Evolutionary conservation across 2,888 invertebrate species (phyloP), one percentile per base, ranked within the genome.

Genomic region (Heliconius aoede): DNA sequence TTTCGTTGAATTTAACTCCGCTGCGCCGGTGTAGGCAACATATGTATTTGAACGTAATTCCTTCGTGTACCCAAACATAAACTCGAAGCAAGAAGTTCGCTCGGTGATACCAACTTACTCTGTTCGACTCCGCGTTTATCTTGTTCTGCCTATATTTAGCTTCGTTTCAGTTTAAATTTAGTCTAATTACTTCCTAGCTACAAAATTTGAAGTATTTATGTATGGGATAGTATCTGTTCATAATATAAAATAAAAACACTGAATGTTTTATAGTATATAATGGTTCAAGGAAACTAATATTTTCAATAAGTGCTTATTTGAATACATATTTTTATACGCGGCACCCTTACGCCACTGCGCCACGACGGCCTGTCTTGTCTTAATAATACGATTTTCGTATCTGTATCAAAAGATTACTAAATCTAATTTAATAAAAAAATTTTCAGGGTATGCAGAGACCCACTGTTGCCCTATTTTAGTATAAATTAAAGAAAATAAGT

Each of bases 1-100:
- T 76, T 78, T 72, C 76, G n/a, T n/a, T n/a, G n/a, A n/a, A 78
- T 78, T 78, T 74, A 78, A 76, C 78, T 78, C 74, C n/a, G 28
- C 67, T 76, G 61, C 68, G 69, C 69, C 69, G 69, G 55, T 69
- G 69, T 67, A 73, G 46, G 78, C 73, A 74, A 73, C 73, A 71
- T 76, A 76, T 76, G 73, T 76, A 76, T 78, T 68, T 72, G 61
- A 73, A 76, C 76, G 64, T 71, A 68, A 73, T 73, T 60, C 61
- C 68, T 72, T 46, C 72, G 72, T 72, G 72, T 74, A 69, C 40
- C 40, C 46, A 51, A 71, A 71, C 74, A 69, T 71, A 75, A 75
- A 75, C 75, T 75, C 51, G 55, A 18, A 71, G 71, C 62, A 75
- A 71, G 75, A 75, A 75, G 62, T 75, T 71, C 62, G 60, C 36